phyloP scores from a whole-genome alignment of 2,113 vertebrate species.

The Cinclus cinclus region DNA sequence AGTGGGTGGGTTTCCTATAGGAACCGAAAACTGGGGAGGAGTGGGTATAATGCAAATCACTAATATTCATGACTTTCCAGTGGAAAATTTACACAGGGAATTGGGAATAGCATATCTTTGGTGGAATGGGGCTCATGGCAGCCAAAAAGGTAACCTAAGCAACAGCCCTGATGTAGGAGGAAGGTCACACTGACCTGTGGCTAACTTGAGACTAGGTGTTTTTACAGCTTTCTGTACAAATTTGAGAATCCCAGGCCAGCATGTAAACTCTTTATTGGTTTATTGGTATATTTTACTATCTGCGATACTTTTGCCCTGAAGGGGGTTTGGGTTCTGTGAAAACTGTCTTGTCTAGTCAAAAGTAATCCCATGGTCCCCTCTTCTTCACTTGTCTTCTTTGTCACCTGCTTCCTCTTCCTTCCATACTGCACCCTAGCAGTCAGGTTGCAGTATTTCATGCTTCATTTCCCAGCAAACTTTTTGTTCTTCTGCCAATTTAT shows the following conservation, averaged over 20 bases:
- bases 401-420: not conserved
- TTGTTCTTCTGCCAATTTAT: not conserved
- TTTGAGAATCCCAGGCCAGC: not conserved
- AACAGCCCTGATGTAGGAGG: not conserved
- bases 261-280: not conserved
- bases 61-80: not conserved
- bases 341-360: not conserved
- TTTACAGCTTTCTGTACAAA: not conserved
- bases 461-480: not conserved
- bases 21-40: not conserved
- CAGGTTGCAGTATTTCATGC: not conserved
- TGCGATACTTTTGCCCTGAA: not conserved
- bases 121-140: not conserved
- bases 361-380: not conserved
- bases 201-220: not conserved
- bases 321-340: not conserved
- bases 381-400: not conserved
- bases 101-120: not conserved
- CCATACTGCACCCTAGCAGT: not conserved
- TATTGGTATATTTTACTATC: not conserved
- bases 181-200: not conserved
- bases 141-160: not conserved
- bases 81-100: not conserved
- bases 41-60: not conserved
- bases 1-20: conserved; percentile 1